phyloP scores from a whole-genome alignment of 2,797 vertebrate species.

The Buphagus erythrorhynchus region DNA sequence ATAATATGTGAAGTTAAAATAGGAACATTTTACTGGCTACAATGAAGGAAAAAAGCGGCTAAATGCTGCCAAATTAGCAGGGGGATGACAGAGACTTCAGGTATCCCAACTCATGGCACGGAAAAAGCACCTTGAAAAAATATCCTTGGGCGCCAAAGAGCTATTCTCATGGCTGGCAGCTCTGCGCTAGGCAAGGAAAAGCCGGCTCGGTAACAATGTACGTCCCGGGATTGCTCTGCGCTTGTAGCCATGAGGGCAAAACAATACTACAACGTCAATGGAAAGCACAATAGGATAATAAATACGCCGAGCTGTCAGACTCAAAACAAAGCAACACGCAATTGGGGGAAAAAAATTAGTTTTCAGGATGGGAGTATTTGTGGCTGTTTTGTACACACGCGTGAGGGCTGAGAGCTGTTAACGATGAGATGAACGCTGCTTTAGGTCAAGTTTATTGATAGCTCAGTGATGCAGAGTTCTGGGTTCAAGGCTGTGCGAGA shows the following conservation, averaged over 20 bases:
- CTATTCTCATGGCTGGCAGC: conserved; percentile 57
- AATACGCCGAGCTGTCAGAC: conserved; percentile 61
- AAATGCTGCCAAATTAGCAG: neutral
- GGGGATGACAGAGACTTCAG: neutral
- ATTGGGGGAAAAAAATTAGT: neutral
- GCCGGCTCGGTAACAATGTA: conserved; percentile 56
- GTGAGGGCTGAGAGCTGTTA: neutral
- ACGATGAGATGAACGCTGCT: neutral
- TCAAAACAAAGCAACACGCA: conserved; percentile 33
- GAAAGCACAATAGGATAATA: conserved; percentile 63
- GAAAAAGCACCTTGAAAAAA: conserved; percentile 2
- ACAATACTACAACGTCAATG: conserved; percentile 61
- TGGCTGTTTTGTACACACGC: neutral
- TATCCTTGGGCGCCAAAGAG: neutral
- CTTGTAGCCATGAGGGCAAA: conserved; percentile 49
- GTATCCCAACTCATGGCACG: neutral
- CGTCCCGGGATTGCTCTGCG: conserved; percentile 29
- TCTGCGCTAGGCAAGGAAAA: conserved; percentile 68
- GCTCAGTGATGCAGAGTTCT: neutral
- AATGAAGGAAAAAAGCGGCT: neutral
- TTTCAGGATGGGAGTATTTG: conserved; percentile 22
- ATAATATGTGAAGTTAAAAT: neutral
- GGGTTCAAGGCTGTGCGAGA: neutral
- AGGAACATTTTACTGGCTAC: conserved; percentile 53
- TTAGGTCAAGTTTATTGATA: conserved; percentile 59